A percentile compares a stretch with the other conserved stretches of the same genome.
phyloP scores from a whole-genome alignment of 1,140 invertebrate genomes.

The Magallana gigas region DNA sequence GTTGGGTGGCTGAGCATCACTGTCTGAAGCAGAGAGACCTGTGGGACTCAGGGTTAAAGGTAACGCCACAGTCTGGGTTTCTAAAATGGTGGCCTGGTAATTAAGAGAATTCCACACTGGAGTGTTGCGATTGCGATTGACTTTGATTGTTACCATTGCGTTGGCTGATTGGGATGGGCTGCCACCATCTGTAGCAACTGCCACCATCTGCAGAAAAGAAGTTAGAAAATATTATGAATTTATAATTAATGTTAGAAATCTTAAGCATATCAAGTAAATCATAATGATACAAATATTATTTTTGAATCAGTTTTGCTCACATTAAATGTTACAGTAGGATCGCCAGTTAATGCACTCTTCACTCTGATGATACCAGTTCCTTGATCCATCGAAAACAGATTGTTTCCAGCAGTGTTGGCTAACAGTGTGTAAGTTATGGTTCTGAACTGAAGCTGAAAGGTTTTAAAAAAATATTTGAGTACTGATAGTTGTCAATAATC shows the following conservation, averaged over 20 bases:
- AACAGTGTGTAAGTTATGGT: conserved; percentile 57
- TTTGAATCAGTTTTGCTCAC: neutral
- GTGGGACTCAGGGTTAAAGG: conserved; percentile 55
- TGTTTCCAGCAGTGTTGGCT: conserved; percentile 46
- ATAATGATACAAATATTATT: neutral
- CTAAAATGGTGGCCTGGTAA: conserved; percentile 53
- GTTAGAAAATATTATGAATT: neutral
- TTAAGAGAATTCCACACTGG: conserved; percentile 54
- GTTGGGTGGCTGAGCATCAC: conserved; percentile 60
- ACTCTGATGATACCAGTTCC: conserved; percentile 90
- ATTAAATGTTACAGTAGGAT: conserved; percentile 22
- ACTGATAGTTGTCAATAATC: no score
- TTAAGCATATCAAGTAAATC: no score
- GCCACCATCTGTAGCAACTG: conserved; percentile 65
- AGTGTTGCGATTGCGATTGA: conserved; percentile 60
- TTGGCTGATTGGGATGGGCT: conserved; percentile 52
- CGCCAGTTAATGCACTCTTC: conserved; percentile 9
- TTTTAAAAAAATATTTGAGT: no score
- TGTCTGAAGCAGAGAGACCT: conserved; percentile 36
- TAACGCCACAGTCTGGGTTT: conserved; percentile 55
- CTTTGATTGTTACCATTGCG: conserved; percentile 63
- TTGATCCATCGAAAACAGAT: conserved; percentile 88
- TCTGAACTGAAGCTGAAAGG: conserved; percentile 63
- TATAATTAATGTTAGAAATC: no score
- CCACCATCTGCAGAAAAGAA: conserved; percentile 59